These are phyloP conservation scores for Channallabes apus DNA, from an alignment of 2,797 vertebrate species.

Conservation along the genomic window DNA sequence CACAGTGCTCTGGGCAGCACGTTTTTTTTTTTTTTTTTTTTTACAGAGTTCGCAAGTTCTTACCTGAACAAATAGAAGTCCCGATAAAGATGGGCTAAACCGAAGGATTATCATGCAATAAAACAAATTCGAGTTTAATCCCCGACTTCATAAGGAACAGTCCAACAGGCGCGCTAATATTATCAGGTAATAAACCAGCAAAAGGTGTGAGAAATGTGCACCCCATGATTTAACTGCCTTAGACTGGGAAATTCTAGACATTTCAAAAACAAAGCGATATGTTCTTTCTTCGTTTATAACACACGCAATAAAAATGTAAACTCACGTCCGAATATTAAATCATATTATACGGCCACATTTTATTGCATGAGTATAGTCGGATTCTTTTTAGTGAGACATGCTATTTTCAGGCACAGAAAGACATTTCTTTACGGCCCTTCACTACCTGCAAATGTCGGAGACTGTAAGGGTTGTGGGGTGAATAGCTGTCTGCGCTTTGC, in stretches of 20 bases:
- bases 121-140: background rate
- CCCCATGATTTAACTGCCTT: background rate
- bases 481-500: background rate
- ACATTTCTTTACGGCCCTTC: background rate
- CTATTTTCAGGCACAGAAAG: constrained; percentile 12
- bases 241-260: background rate
- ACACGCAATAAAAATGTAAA: background rate
- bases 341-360: background rate
- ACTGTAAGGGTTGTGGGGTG: constrained; percentile 7
- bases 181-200: background rate
- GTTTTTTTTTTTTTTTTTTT: background rate
- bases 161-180: background rate
- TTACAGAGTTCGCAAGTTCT: no score
- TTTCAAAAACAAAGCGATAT: background rate
- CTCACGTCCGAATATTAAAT: constrained; percentile 2
- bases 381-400: background rate
- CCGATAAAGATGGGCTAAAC: background rate
- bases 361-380: background rate
- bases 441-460: background rate
- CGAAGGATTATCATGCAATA: background rate
- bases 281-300: background rate
- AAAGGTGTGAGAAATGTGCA: background rate
- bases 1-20: background rate
- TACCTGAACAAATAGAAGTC: background rate
- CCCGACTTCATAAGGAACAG: background rate